Evolutionary conservation across 2,888 invertebrate genomes (phyloP).

Genomic region (Zootermopsis nevadensis): DNA sequence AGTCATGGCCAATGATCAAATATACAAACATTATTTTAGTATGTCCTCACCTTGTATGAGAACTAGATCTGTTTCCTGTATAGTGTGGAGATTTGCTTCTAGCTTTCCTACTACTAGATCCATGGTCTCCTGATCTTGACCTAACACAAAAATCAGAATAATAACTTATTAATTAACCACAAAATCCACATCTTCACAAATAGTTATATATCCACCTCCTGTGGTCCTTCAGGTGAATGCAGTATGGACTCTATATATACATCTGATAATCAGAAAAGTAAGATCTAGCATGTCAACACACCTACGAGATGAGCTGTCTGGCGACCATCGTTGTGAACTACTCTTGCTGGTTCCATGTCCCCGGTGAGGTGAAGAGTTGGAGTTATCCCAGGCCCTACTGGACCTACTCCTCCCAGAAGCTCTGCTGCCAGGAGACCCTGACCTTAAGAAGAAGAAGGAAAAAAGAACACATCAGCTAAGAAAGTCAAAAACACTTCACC

Average conservation of each 20-base stretch:
- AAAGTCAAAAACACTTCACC: no score
- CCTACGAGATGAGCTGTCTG: conserved; percentile 24
- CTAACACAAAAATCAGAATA: neutral
- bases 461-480: neutral
- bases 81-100: conserved; percentile 38
- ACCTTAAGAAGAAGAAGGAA: neutral
- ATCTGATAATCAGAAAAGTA: no score
- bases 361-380: conserved; percentile 22
- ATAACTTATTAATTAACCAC: no score
- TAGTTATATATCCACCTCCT: no score
- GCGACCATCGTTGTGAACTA: conserved; percentile 24
- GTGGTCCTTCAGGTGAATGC: no score
- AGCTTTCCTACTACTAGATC: conserved; percentile 11
- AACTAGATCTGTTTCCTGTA: conserved; percentile 14
- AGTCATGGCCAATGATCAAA: no score
- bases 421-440: conserved; percentile 29
- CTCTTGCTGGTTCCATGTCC: conserved; percentile 19
- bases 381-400: conserved; percentile 20
- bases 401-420: conserved; percentile 24
- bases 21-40: no score
- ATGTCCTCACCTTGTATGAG: conserved; percentile 15
- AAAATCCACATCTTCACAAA: no score
- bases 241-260: no score
- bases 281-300: neutral
- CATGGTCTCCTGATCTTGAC: conserved; percentile 22